Evolutionary conservation across 2,113 vertebrate genomes (phyloP).

Genomic region (Columba livia): DNA sequence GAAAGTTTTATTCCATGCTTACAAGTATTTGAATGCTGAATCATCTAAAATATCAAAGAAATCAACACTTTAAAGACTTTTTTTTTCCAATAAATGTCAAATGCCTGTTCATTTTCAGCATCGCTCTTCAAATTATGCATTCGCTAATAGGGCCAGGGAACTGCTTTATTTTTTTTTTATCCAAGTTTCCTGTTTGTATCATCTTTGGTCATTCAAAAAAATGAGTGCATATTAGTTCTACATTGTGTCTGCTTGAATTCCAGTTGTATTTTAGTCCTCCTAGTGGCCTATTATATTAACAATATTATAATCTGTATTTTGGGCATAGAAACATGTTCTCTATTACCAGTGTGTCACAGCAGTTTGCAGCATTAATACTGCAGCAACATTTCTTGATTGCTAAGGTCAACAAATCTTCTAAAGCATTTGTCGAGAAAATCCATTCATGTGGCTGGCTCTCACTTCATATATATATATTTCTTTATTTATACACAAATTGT

Average conservation of each 20-base stretch:
- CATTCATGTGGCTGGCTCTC: not conserved
- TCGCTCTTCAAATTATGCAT: not conserved
- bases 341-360: not conserved
- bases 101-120: not conserved
- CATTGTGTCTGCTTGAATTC: slow-evolving; percentile 11
- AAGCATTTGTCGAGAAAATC: not conserved
- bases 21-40: not conserved
- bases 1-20: not conserved
- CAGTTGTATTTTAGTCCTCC: slow-evolving; percentile 70
- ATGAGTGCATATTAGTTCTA: not conserved
- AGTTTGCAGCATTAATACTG: not conserved
- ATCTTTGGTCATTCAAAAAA: not conserved
- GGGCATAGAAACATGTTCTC: not conserved
- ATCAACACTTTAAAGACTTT: not conserved
- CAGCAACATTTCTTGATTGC: not conserved
- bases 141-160: not conserved
- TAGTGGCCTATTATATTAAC: slow-evolving; percentile 52
- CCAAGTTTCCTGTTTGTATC: not conserved
- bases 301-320: not conserved
- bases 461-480: not conserved
- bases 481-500: not conserved
- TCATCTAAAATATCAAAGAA: not conserved
- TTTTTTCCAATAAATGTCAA: not conserved
- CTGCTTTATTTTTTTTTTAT: slow-evolving; percentile 52
- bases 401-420: not conserved